These are phyloP conservation scores for Porites lutea DNA, from an alignment of 64 coral and sea anemone species.

Conservation along the genomic window DNA sequence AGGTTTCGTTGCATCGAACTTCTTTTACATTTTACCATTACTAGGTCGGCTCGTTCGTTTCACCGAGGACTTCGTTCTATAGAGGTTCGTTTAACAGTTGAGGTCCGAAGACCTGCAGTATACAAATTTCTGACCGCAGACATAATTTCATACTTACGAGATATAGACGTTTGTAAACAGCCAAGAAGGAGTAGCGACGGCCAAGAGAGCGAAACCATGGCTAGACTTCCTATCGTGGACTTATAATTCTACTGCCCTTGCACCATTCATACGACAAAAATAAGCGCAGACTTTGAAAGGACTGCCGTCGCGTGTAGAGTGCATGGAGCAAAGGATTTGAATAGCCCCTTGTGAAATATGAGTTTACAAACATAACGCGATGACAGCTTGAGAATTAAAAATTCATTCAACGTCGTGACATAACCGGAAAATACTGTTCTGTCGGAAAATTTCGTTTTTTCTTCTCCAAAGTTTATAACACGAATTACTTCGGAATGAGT, in stretches of 20 bases:
- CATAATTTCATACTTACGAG: conserved; percentile 12
- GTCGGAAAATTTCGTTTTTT: too few species aligned
- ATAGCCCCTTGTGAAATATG: conserved; percentile 14
- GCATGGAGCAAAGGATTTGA: neutral
- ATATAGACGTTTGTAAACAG: neutral
- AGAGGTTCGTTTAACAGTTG: too few species aligned
- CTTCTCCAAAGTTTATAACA: too few species aligned
- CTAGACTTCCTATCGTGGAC: neutral
- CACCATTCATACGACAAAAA: neutral
- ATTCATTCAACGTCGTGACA: neutral
- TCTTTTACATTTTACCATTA: too few species aligned
- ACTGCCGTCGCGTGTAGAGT: neutral
- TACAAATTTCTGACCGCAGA: too few species aligned
- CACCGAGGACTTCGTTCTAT: too few species aligned
- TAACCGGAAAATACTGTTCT: neutral
- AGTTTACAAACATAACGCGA: neutral
- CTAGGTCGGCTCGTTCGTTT: too few species aligned
- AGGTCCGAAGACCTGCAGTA: too few species aligned
- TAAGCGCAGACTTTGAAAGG: neutral
- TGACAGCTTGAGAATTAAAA: neutral
- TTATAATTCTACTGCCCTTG: neutral
- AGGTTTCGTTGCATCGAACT: too few species aligned
- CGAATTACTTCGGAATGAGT: too few species aligned
- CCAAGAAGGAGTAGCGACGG: neutral
- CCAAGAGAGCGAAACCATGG: neutral